phyloP scores from a whole-genome alignment of 2,113 vertebrate species.

The Megaceryle torquata region DNA sequence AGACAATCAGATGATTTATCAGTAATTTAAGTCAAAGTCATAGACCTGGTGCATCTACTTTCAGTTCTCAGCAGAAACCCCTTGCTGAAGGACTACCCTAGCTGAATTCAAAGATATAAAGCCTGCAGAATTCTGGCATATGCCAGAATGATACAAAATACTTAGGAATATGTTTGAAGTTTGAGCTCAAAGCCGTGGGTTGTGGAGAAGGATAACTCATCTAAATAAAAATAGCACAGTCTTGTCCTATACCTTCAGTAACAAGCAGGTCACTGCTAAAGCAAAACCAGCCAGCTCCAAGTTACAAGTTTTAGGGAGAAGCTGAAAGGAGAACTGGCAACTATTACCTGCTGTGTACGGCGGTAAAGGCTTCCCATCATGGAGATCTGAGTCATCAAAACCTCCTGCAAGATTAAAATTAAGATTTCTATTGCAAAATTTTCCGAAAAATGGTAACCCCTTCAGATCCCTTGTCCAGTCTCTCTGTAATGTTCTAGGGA shows the following conservation, averaged over 20 bases:
- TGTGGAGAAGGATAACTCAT: neutral
- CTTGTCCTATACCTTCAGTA: neutral
- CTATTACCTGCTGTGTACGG: neutral
- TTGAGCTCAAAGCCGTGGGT: neutral
- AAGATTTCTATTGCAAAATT: neutral
- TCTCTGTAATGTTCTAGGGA: neutral
- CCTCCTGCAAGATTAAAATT: slow-evolving; percentile 41
- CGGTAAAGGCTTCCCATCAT: slow-evolving; percentile 59
- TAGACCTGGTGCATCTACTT: neutral
- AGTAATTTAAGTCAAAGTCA: neutral
- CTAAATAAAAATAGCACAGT: neutral
- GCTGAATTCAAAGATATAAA: neutral
- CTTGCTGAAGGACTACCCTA: neutral
- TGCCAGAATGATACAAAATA: neutral
- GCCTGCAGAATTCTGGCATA: neutral
- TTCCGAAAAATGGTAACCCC: neutral
- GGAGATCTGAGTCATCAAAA: slow-evolving; percentile 60
- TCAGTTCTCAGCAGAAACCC: neutral
- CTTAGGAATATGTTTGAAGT: neutral
- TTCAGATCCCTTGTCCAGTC: neutral
- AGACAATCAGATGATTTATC: neutral
- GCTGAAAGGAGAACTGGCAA: neutral
- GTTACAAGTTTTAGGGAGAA: neutral
- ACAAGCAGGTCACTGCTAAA: neutral
- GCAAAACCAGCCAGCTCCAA: neutral